Percentiles rank a stretch among this genome's conserved stretches.
Conservation (phyloP, 2,113 vertebrate genomes). For the Hemichromis elongatus region DNA sequence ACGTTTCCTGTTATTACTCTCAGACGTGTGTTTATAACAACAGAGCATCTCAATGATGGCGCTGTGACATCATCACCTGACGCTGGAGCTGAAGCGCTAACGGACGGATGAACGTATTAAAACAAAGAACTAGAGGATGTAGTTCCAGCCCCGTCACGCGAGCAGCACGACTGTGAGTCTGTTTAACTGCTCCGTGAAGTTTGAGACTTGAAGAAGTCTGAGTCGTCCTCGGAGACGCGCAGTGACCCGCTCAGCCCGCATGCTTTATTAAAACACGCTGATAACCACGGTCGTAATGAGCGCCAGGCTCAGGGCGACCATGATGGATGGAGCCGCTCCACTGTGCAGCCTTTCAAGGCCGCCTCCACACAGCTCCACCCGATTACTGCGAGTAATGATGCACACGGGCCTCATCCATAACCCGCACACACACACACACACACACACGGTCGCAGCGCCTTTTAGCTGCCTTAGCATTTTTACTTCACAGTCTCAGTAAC, state of each 20-base stretch:
- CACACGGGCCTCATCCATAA: constrained; percentile 32
- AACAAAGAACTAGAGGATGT: background rate
- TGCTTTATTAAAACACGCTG: background rate
- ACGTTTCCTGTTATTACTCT: background rate
- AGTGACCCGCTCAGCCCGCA: background rate
- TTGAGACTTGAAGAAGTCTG: background rate
- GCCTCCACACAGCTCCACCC: background rate
- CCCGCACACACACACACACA: background rate
- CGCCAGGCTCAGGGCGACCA: background rate
- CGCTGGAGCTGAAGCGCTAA: rapidly evolving
- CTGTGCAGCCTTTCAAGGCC: background rate
- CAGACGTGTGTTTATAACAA: background rate
- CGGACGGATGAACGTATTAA: background rate
- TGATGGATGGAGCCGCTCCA: background rate
- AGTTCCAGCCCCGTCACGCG: no score
- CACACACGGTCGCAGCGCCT: background rate
- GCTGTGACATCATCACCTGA: rapidly evolving
- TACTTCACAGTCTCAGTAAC: background rate
- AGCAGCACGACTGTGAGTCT: background rate
- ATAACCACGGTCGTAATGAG: background rate
- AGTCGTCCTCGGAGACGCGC: background rate
- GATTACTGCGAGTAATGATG: constrained; percentile 49
- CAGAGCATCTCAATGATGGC: background rate
- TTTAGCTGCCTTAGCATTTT: background rate
- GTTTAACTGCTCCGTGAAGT: background rate